Evolutionary conservation across 2,797 vertebrate species (phyloP), one percentile per base, ranked within the genome.

Genomic region (Setipinna tenuifilis): DNA sequence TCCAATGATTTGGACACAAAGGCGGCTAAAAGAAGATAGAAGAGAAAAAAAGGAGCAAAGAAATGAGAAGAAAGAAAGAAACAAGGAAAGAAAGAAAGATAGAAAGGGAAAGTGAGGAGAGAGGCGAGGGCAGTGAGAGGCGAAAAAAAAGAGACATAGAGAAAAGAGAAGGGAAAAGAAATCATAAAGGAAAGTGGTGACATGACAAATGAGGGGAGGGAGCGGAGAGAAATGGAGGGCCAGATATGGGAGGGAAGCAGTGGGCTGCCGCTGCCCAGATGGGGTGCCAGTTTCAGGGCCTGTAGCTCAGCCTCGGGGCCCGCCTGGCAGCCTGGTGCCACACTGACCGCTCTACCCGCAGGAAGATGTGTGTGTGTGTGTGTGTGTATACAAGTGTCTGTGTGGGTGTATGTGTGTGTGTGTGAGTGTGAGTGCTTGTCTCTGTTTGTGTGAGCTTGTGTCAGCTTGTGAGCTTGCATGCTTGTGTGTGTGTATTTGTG

Each of bases 11-110:
- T 28, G 62, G 62, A 28, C 62, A 65, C 28, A 65, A 65, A 65
- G 23, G 23, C 25, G 23, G 62, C 10, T 61, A n/a, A 61, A 61
- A 23, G 59, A 61, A 61, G 59, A 61, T 9, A 61, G 23, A 28
- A 10, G 28, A 28, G 23, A 65, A 25, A 96, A 90, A 90, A 93
- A 7, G 89, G 91, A 88, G 92, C 87, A 4, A 95, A 95, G 90
- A 87, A 78, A 83, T 83, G 87, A 85, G 31, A 17, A 46, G 85
- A 82, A 84, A 44, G 85, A 17, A 80, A 86, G 84, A 75, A 85
- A 85, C 86, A 82, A 80, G 3, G 16, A 5, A 5, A 31, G n/a
- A 86, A 17, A 46, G 85, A 82, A 84, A 44, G 85, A 17, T 80
- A 86, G 84, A 75, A 85, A 82, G 82, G 3, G 16, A 5, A 5